phyloP scores from a whole-genome alignment of 2,888 invertebrate species.

The Phengaris alcon region DNA sequence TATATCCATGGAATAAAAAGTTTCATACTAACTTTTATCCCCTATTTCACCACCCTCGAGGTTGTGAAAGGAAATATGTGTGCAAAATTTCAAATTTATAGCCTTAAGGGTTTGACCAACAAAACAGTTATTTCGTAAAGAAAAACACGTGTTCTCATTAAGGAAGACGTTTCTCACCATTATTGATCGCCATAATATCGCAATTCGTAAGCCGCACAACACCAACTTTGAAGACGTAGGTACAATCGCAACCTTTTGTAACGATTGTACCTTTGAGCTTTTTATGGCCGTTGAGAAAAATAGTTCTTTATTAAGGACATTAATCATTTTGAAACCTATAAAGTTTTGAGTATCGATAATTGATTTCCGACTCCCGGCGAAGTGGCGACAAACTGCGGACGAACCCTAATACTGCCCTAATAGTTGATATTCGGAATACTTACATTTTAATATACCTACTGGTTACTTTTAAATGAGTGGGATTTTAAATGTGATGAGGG shows the following conservation, averaged over 20 bases:
- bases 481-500: too few species aligned
- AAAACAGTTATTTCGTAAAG: neutral
- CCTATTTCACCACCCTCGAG: too few species aligned
- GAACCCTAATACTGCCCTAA: too few species aligned
- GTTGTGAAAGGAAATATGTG: too few species aligned
- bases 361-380: neutral
- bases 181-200: constrained; percentile 1
- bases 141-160: neutral
- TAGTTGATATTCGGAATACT: too few species aligned
- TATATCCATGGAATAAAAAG: too few species aligned
- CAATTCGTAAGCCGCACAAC: neutral
- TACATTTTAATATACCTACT: too few species aligned
- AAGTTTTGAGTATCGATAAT: neutral
- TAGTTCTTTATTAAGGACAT: neutral
- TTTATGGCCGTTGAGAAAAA: neutral
- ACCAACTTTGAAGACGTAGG: neutral
- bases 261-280: neutral
- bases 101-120: too few species aligned
- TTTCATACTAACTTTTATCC: too few species aligned
- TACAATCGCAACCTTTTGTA: constrained; percentile 4
- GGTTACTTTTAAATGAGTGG: too few species aligned
- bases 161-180: neutral
- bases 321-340: neutral
- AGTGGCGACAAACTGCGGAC: too few species aligned
- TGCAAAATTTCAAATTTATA: too few species aligned